Percentiles rank a stretch among this genome's conserved stretches.
These are phyloP conservation scores for Kryptopterus vitreolus DNA, from an alignment of 2,797 vertebrate genomes.

Conservation along the genomic window DNA sequence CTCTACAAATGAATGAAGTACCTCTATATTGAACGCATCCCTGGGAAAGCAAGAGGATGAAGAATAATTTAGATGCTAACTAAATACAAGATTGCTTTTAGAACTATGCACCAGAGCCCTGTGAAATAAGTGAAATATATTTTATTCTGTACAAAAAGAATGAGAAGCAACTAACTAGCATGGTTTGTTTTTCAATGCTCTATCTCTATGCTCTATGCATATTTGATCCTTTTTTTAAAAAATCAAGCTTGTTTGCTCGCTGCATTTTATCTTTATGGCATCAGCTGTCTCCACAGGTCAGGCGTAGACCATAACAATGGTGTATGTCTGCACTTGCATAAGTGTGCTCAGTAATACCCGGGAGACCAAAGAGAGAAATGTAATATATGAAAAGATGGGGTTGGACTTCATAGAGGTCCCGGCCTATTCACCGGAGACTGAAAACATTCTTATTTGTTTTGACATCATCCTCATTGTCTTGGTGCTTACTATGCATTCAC, in stretches of 20 bases:
- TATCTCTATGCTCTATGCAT: background rate
- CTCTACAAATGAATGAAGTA: constrained; percentile 91
- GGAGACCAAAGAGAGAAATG: background rate
- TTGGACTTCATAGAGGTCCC: background rate
- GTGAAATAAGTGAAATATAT: background rate
- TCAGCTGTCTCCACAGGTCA: background rate
- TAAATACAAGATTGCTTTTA: background rate
- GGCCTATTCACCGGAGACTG: background rate
- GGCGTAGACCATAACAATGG: background rate
- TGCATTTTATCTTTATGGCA: too few species aligned
- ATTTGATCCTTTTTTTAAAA: too few species aligned
- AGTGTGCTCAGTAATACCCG: too few species aligned
- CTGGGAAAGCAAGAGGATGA: constrained; percentile 65
- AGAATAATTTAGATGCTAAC: background rate
- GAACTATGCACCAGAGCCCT: background rate
- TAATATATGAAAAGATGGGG: background rate
- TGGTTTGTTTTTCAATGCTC: background rate
- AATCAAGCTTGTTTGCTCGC: too few species aligned
- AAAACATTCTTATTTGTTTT: background rate
- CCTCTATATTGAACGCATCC: constrained; percentile 91
- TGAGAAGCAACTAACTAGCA: background rate
- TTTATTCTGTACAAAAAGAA: background rate
- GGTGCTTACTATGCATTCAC: constrained; percentile 24
- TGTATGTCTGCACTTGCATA: background rate
- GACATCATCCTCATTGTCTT: background rate